Evolutionary conservation across 2,797 vertebrate genomes (phyloP), one percentile per base, ranked within the genome.

Genomic region (Trachurus trachurus): DNA sequence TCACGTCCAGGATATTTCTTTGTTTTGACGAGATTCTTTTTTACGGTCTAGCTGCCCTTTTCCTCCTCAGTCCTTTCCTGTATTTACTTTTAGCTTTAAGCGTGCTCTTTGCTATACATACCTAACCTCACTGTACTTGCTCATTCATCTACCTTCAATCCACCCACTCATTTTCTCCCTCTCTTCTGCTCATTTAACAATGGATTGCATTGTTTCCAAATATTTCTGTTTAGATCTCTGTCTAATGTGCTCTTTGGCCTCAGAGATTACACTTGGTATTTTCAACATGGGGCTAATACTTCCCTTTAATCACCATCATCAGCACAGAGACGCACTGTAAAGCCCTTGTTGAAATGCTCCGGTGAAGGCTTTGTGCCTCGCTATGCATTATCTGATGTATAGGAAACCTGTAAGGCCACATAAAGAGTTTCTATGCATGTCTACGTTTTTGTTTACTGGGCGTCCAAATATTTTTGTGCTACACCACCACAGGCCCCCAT

Each of bases 151-250:
- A 56, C 22, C 19, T 72, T 68, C 34, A 58, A 49, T 83, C 21
- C 53, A 74, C 47, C 47, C 45, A 22, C 59, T 71, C 40, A 12
- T 82, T 68, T 67, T 66, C 31, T 34, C 66, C 71, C 47, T 59
- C 65, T 61, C 65, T 63, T 42, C 56, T 68, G 49, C 45, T 69
- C 62, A 42, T 75, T 50, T 60, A 60, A 93, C 88, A 90, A 87
- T 66, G 58, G 72, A 42, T 68, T 80, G 31, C 83, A 79, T 82
- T 92, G 85, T 93, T 91, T 90, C 67, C 76, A 81, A 87, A 85
- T 88, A 88, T 83, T 87, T 86, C 34, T 53, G 67, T 89, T 91
- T 87, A 81, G 83, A 88, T 84, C 82, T 71, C 76, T 64, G 70
- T 78, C 71, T 82, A 83, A 87, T 76, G 71, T 19, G 71, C 71